Conservation (phyloP, 2,888 invertebrate genomes). For the Drosophila siamana region DNA sequence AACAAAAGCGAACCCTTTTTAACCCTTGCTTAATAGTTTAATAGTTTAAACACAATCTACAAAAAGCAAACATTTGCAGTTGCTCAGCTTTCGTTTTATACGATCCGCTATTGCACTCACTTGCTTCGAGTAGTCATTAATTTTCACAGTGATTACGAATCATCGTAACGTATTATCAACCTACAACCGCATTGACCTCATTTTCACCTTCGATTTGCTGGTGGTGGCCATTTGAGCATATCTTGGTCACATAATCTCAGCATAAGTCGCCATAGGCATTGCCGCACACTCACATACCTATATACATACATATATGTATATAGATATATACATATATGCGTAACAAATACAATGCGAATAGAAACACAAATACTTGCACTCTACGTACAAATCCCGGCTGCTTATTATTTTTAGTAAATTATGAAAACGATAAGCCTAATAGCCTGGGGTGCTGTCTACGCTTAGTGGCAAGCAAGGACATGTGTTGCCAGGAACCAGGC, state of each 20-base stretch:
- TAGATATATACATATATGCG: too few species aligned
- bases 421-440: slow-evolving; percentile 67
- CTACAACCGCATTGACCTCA: slow-evolving; percentile 28
- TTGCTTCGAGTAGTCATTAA: background rate
- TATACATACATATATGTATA: too few species aligned
- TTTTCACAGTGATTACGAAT: background rate
- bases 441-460: slow-evolving; percentile 19
- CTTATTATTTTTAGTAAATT: slow-evolving; percentile 71
- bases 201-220: slow-evolving; percentile 33
- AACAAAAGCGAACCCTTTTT: background rate
- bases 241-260: slow-evolving; percentile 46
- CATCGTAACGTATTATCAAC: slow-evolving; percentile 2
- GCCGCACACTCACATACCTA: slow-evolving; percentile 1
- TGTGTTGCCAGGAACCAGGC: slow-evolving; percentile 48
- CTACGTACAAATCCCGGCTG: slow-evolving; percentile 43
- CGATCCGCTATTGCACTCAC: too few species aligned
- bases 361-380: slow-evolving; percentile 10
- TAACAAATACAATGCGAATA: slow-evolving; percentile 8
- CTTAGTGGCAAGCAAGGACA: slow-evolving; percentile 36
- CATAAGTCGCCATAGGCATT: slow-evolving; percentile 51
- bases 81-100: background rate
- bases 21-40: slow-evolving; percentile 5
- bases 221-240: slow-evolving; percentile 26
- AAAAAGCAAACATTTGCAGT: background rate
- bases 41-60: background rate